phyloP scores from a whole-genome alignment of 1,140 invertebrate genomes.

The Armadillidium nasatum region DNA sequence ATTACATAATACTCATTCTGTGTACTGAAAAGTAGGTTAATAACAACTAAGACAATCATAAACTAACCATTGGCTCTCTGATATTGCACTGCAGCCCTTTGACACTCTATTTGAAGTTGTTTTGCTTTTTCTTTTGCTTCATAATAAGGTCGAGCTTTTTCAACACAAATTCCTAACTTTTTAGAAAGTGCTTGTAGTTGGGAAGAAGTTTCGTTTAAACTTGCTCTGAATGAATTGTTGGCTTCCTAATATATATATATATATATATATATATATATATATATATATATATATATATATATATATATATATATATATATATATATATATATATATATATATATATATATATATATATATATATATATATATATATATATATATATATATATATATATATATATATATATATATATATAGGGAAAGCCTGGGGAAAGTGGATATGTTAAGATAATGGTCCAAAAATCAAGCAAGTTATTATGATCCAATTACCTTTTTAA shows the following conservation, averaged over 20 bases:
- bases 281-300: conserved; percentile 19
- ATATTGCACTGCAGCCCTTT: conserved; percentile 84
- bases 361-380: conserved; percentile 23
- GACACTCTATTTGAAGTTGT: conserved; percentile 71
- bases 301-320: conserved; percentile 22
- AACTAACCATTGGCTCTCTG: conserved; percentile 79
- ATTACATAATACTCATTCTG: neutral
- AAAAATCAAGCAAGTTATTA: too few species aligned
- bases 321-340: conserved; percentile 24
- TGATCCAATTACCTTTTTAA: too few species aligned
- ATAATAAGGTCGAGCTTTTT: conserved; percentile 86
- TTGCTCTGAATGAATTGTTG: conserved; percentile 72
- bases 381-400: conserved; percentile 25
- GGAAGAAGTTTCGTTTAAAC: conserved; percentile 77
- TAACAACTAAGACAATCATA: conserved; percentile 45
- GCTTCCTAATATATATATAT: conserved; percentile 60
- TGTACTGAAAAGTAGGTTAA: neutral
- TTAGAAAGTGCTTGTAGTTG: conserved; percentile 75
- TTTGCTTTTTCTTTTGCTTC: conserved; percentile 66
- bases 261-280: conserved; percentile 14
- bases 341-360: conserved; percentile 26
- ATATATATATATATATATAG: conserved; percentile 5
- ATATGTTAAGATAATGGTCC: too few species aligned
- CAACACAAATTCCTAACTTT: conserved; percentile 79
- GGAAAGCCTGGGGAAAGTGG: too few species aligned